phyloP scores from a whole-genome alignment of 2,888 invertebrate species.

The Cephus sareptanus region DNA sequence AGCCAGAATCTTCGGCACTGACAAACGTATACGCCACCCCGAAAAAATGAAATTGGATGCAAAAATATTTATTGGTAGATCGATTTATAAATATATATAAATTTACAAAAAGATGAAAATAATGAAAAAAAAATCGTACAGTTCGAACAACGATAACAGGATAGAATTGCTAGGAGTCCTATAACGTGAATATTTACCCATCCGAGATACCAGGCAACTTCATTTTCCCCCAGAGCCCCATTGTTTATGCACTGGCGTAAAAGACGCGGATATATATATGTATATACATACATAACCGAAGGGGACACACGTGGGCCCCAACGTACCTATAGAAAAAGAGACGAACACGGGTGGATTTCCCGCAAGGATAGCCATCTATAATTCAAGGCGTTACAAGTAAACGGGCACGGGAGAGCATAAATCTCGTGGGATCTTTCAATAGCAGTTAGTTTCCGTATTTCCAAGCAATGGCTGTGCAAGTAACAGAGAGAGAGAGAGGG shows the following conservation, averaged over 20 bases:
- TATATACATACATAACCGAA: background rate
- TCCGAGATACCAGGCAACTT: background rate
- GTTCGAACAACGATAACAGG: background rate
- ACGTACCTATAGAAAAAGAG: background rate
- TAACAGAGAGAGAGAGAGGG: too few relatives aligned
- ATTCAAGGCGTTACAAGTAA: conserved; percentile 60
- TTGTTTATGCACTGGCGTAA: background rate
- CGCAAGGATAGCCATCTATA: conserved; percentile 30
- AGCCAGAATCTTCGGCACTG: background rate
- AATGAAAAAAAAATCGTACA: background rate
- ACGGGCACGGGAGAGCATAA: conserved; percentile 22
- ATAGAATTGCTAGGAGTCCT: background rate
- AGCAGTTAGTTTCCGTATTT: conserved; percentile 45
- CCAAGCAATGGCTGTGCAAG: conserved; percentile 19
- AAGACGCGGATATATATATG: background rate
- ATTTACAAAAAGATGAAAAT: too few relatives aligned
- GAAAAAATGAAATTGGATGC: background rate
- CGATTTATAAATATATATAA: too few relatives aligned
- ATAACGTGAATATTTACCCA: background rate
- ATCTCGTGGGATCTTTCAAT: conserved; percentile 53
- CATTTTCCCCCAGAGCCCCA: background rate
- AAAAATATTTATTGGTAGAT: background rate
- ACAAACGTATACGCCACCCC: background rate
- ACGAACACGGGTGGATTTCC: background rate
- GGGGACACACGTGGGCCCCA: background rate